Percentiles rank a stretch among this genome's conserved stretches.
Conservation (phyloP, 2,113 vertebrate species). For the Sitta europaea region DNA sequence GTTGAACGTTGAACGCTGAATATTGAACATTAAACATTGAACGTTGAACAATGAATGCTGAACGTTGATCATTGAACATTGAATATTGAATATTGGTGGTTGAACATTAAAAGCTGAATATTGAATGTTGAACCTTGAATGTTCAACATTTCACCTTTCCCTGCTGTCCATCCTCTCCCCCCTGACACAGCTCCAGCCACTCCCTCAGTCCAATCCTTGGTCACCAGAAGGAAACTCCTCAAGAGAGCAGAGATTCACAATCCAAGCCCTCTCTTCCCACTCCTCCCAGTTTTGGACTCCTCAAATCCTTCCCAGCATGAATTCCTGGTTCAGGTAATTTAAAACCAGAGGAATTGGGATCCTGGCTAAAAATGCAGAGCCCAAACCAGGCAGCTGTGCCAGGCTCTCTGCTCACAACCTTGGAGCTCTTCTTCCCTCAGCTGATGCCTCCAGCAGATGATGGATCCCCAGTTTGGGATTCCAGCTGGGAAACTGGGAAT, state of each 20-base stretch:
- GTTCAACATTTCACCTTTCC: too few species aligned
- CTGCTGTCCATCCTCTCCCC: accelerated
- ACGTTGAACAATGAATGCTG: accelerated
- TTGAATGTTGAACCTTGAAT: accelerated
- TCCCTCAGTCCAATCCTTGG: not conserved
- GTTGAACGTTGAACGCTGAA: too few species aligned
- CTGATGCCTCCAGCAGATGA: not conserved
- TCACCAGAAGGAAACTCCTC: accelerated
- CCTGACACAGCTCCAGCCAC: not conserved
- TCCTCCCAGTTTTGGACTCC: not conserved
- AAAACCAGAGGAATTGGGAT: not conserved
- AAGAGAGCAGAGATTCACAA: not conserved
- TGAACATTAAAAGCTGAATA: accelerated
- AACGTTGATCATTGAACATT: accelerated
- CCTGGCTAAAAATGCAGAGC: not conserved
- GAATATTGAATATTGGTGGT: accelerated
- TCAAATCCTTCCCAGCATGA: not conserved
- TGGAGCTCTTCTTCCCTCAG: not conserved
- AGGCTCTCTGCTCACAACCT: not conserved
- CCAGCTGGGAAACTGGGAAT: not conserved
- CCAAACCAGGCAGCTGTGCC: not conserved
- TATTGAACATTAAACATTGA: too few species aligned
- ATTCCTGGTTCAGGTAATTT: not conserved
- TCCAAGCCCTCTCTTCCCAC: not conserved
- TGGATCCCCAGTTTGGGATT: not conserved